Conservation (phyloP, 2,888 invertebrate genomes). For the Agonum fuliginosum region DNA sequence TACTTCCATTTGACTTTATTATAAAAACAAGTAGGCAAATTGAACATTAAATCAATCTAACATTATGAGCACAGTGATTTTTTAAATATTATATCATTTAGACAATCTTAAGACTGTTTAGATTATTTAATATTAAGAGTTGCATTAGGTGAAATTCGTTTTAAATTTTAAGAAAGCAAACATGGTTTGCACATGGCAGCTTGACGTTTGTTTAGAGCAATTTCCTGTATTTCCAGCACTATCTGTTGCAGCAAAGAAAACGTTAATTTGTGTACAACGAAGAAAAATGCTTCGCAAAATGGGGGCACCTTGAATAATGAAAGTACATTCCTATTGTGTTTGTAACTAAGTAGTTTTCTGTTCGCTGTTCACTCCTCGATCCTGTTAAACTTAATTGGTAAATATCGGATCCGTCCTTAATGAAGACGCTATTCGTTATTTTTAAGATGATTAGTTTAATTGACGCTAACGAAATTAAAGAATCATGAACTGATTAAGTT, state of each 20-base stretch:
- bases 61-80: no score
- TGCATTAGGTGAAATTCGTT: no score
- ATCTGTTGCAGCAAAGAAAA: conserved; percentile 23
- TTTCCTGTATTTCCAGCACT: conserved; percentile 5
- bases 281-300: conserved; percentile 42
- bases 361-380: background rate
- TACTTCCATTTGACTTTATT: no score
- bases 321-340: conserved; percentile 56
- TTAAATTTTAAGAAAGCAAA: no score
- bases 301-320: conserved; percentile 55
- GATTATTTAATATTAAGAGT: no score
- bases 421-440: conserved; percentile 29
- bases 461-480: conserved; percentile 57
- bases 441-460: conserved; percentile 54
- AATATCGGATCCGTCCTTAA: conserved; percentile 25
- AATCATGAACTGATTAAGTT: conserved; percentile 58
- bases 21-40: no score
- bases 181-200: background rate
- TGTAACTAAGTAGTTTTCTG: conserved; percentile 22
- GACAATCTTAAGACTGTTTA: no score
- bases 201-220: no score
- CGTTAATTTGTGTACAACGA: conserved; percentile 46
- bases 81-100: no score
- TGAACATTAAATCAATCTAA: no score
- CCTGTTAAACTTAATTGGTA: conserved; percentile 35